Conservation (phyloP, 2,797 vertebrate species). For the Pantherophis alleghaniensis region DNA sequence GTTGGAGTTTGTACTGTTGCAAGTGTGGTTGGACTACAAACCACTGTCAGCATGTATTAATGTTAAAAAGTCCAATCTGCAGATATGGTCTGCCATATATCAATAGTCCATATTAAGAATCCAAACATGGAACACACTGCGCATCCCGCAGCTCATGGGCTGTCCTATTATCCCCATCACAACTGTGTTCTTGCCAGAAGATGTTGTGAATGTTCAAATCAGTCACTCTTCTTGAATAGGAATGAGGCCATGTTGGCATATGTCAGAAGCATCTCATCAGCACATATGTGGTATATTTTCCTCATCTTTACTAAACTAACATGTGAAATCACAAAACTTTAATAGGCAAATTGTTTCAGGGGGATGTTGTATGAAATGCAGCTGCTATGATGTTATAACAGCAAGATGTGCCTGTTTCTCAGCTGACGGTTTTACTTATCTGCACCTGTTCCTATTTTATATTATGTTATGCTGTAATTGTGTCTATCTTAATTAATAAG, state of each 20-base stretch:
- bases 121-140: neutral
- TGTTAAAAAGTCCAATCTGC: neutral
- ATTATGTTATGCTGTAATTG: conserved; percentile 6
- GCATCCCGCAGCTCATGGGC: neutral
- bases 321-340: conserved; percentile 2
- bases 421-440: neutral
- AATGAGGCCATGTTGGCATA: neutral
- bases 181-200: neutral
- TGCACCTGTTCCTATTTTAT: conserved; percentile 8
- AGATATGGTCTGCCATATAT: neutral
- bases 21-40: neutral
- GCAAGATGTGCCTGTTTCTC: neutral
- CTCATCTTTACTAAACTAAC: conserved; percentile 4
- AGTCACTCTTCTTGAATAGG: neutral
- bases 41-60: neutral
- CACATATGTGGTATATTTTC: neutral
- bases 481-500: conserved; percentile 29
- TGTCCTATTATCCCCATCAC: neutral
- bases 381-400: neutral
- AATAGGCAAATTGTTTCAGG: conserved; percentile 10
- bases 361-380: neutral
- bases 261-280: neutral
- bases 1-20: neutral
- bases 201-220: neutral
- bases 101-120: neutral